Conservation (phyloP, 2,113 vertebrate species). For the Etia nguti region DNA sequence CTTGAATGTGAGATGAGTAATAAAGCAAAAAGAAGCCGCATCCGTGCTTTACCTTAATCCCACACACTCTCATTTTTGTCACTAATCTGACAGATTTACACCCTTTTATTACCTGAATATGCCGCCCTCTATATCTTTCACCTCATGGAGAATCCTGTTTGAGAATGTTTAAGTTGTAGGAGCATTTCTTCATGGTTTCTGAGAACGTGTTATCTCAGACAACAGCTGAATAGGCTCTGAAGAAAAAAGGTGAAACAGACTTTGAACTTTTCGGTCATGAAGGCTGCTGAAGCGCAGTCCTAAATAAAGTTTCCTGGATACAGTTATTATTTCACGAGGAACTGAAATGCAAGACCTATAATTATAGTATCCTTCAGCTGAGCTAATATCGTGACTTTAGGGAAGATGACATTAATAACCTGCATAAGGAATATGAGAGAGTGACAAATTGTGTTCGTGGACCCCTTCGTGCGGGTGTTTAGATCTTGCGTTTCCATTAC, state of each 20-base stretch:
- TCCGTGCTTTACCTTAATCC: constrained; percentile 63
- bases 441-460: background rate
- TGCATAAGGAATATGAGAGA: background rate
- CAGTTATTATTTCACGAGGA: constrained; percentile 13
- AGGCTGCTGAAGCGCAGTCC: background rate
- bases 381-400: background rate
- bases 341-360: constrained; percentile 13
- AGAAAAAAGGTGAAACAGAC: constrained; percentile 5
- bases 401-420: constrained; percentile 38
- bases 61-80: constrained; percentile 57
- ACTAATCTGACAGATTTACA: constrained; percentile 70
- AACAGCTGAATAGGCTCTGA: constrained; percentile 40
- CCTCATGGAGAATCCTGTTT: constrained; percentile 39
- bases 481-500: constrained; percentile 23
- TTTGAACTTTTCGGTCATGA: constrained; percentile 10
- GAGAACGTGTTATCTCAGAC: constrained; percentile 33
- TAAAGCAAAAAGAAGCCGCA: constrained; percentile 53
- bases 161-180: constrained; percentile 21
- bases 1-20: constrained; percentile 61
- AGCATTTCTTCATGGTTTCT: constrained; percentile 28
- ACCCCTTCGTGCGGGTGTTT: background rate
- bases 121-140: constrained; percentile 50
- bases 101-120: constrained; percentile 61
- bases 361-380: constrained; percentile 13
- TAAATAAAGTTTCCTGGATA: constrained; percentile 38